Percentiles rank a stretch among this genome's conserved stretches.
Conservation (phyloP, 1,140 invertebrate genomes). For the Drosophila triauraria region DNA sequence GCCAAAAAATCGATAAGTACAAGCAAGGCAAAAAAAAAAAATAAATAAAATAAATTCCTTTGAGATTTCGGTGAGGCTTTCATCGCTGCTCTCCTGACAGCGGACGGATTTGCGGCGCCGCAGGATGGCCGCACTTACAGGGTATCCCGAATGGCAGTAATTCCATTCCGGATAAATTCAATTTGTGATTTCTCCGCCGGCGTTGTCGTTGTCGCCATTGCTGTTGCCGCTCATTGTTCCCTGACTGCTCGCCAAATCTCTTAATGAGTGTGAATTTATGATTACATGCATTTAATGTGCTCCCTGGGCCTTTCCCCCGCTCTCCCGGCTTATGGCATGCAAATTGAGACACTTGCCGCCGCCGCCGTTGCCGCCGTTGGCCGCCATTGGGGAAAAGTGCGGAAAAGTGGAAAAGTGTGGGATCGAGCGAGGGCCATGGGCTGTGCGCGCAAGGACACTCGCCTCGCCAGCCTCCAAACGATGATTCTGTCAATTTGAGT, state of each 20-base stretch:
- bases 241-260: conserved; percentile 69
- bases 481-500: conserved; percentile 82
- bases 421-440: conserved; percentile 55
- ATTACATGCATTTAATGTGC: conserved; percentile 80
- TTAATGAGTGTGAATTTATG: conserved; percentile 82
- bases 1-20: too few relatives aligned
- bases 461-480: conserved; percentile 32
- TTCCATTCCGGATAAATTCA: conserved; percentile 64
- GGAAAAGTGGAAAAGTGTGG: conserved; percentile 12
- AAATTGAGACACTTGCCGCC: conserved; percentile 71
- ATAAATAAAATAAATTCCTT: not conserved
- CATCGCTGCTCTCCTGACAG: not conserved
- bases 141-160: conserved; percentile 44
- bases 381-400: conserved; percentile 14
- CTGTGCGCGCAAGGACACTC: conserved; percentile 39
- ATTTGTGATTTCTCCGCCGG: conserved; percentile 47
- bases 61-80: not conserved
- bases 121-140: not conserved
- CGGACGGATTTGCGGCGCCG: not conserved
- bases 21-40: too few relatives aligned
- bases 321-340: conserved; percentile 62
- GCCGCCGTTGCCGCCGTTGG: not conserved
- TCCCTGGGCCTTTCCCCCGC: conserved; percentile 1
- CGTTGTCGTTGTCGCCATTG: conserved; percentile 7
- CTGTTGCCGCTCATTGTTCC: conserved; percentile 23